phyloP scores from a whole-genome alignment of 1,140 invertebrate species.

The Leptoteleia sp. region DNA sequence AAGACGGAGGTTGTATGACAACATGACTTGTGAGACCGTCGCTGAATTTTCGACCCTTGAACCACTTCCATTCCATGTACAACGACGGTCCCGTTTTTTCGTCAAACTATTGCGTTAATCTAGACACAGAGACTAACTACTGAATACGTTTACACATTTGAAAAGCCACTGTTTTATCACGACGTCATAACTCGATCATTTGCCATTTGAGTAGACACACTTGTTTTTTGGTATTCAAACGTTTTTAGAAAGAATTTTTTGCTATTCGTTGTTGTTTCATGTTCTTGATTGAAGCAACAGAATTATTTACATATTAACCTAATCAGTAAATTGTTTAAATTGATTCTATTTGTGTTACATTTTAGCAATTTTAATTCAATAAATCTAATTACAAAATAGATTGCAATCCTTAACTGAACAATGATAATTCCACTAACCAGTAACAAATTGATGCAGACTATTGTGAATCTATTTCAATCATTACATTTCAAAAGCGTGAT shows the following conservation, averaged over 20 bases:
- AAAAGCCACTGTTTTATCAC: slow-evolving; percentile 67
- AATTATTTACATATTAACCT: slow-evolving; percentile 17
- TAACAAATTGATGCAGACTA: too few species aligned
- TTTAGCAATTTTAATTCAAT: slow-evolving; percentile 12
- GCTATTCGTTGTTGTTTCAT: slow-evolving; percentile 44
- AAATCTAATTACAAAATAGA: too few species aligned
- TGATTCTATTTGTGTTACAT: slow-evolving; percentile 13
- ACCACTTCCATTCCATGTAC: background rate
- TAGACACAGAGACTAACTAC: slow-evolving; percentile 77
- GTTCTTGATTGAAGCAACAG: slow-evolving; percentile 22
- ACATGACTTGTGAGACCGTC: slow-evolving; percentile 45
- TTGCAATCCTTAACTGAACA: too few species aligned
- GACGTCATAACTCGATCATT: slow-evolving; percentile 43
- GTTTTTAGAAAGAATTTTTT: slow-evolving; percentile 30
- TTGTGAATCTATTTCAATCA: too few species aligned
- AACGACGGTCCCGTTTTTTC: slow-evolving; percentile 65
- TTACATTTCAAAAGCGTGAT: too few species aligned
- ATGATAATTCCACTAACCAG: too few species aligned
- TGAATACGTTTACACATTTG: slow-evolving; percentile 78
- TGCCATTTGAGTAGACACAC: slow-evolving; percentile 30
- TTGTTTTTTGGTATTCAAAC: slow-evolving; percentile 22
- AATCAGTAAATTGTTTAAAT: slow-evolving; percentile 10
- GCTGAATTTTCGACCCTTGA: background rate
- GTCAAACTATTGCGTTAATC: slow-evolving; percentile 73
- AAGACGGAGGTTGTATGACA: slow-evolving; percentile 73